These are phyloP conservation scores for Datnioides undecimradiatus DNA, from an alignment of 2,113 vertebrate species.

Conservation along the genomic window DNA sequence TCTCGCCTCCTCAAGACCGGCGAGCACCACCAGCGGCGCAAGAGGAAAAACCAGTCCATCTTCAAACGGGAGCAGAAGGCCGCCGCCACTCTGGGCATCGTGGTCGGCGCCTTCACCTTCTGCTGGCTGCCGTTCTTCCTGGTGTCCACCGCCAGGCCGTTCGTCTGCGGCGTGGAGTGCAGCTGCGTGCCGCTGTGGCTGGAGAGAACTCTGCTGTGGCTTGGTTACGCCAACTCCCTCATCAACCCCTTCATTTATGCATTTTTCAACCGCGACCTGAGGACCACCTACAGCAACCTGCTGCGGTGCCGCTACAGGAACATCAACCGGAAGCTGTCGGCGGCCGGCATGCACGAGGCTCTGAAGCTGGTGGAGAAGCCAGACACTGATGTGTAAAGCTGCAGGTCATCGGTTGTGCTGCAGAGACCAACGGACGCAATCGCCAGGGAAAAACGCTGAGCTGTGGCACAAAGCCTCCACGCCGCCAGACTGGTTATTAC, in stretches of 20 bases:
- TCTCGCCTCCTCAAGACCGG: slow-evolving; percentile 90
- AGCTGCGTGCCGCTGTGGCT: slow-evolving; percentile 97
- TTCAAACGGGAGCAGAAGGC: slow-evolving; percentile 98
- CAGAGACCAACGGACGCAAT: background rate
- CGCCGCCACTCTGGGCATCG: slow-evolving; percentile 94
- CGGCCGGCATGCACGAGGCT: slow-evolving; percentile 96
- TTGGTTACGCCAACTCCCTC: slow-evolving; percentile 98
- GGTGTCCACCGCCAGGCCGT: slow-evolving; percentile 94
- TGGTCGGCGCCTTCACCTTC: slow-evolving; percentile 94
- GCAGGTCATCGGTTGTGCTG: background rate
- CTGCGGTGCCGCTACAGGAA: slow-evolving; percentile 95
- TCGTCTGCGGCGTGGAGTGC: slow-evolving; percentile 93
- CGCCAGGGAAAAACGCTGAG: background rate
- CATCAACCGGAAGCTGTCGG: slow-evolving; percentile 96
- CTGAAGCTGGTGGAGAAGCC: slow-evolving; percentile 93
- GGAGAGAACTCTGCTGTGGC: slow-evolving; percentile 94
- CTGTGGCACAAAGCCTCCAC: background rate
- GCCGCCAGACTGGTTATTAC: slow-evolving; percentile 17
- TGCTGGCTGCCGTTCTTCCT: slow-evolving; percentile 98
- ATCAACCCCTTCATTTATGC: slow-evolving; percentile 99
- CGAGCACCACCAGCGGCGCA: slow-evolving; percentile 71
- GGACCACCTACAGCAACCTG: slow-evolving; percentile 96
- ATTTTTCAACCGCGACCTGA: slow-evolving; percentile 97
- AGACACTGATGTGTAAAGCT: slow-evolving; percentile 84
- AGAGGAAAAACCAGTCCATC: slow-evolving; percentile 92